Evolutionary conservation across 2,113 vertebrate species (phyloP), one percentile per base, ranked within the genome.

Genomic region (Pachyramphus minor): DNA sequence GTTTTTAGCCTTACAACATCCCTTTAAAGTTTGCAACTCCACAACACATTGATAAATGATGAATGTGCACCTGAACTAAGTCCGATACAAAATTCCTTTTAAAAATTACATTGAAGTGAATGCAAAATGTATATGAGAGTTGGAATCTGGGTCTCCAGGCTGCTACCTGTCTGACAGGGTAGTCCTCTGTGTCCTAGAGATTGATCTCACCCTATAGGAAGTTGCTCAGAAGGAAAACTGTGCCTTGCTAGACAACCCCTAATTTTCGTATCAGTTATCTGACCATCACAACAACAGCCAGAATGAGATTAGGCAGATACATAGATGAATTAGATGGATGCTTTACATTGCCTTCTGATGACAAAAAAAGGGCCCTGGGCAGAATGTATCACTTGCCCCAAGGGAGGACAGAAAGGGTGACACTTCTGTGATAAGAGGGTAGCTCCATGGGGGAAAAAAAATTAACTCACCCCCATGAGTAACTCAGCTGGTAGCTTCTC

Each of bases 281-380:
- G n/a, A 24, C 50, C 72, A 88, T 87, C 85, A 53, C 28, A 60
- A 42, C 79, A 56, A 77, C 13, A 52, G 39, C 28, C 24, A 21
- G 64, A 33, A 50, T 22, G 60, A 89, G 84, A 84, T 91, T 50
- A 89, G 49, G 67, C 41, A 95, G 71, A 60, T 66, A 25, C 21
- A 27, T 6, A 53, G 58, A 50, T 1, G n/a, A 52, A 90, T 93
- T 9, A 62, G 58, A 50, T 1, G n/a, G 52, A 92, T 94, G 67
- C 11, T 84, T 95, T 44, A 71, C 92, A 62, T 89, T 84, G 73
- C 55, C 20, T 95, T 79, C 68, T 45, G n/a, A 90, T 94, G 93
- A 92, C 68, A 50, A 39, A 74, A 60, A 64, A 60, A 31, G 17
- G 37, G 68, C 80, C 49, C 33, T 21, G 11, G 69, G 82, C 37